phyloP scores from a whole-genome alignment of 2,113 vertebrate genomes.

The Pithys albifrons region DNA sequence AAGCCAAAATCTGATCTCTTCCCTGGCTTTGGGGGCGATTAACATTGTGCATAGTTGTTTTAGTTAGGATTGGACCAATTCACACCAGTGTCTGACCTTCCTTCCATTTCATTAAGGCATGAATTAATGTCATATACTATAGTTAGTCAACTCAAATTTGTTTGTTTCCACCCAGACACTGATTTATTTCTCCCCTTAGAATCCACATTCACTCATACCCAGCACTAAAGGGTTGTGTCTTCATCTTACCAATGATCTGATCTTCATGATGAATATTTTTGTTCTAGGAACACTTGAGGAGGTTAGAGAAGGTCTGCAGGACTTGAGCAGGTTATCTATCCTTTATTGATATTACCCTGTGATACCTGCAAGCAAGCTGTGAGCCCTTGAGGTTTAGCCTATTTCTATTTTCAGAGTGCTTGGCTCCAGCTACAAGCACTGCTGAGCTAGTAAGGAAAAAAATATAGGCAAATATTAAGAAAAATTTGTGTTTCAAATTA shows the following conservation, averaged over 20 bases:
- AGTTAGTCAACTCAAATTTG: not conserved
- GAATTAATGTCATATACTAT: not conserved
- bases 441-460: not conserved
- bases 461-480: not conserved
- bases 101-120: not conserved
- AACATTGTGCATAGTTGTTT: not conserved
- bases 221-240: not conserved
- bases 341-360: not conserved
- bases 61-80: not conserved
- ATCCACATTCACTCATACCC: not conserved
- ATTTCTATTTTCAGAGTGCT: not conserved
- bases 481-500: not conserved
- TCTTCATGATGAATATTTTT: not conserved
- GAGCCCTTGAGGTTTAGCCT: not conserved
- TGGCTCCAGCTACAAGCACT: not conserved
- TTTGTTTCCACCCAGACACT: not conserved
- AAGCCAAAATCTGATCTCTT: not conserved
- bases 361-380: not conserved
- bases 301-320: not conserved
- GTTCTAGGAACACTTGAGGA: not conserved
- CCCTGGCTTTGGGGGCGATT: accelerated
- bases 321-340: not conserved
- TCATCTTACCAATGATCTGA: not conserved
- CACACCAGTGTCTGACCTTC: not conserved
- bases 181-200: not conserved